Conservation (phyloP, 2,888 invertebrate genomes). For the Cetonia aurata region DNA sequence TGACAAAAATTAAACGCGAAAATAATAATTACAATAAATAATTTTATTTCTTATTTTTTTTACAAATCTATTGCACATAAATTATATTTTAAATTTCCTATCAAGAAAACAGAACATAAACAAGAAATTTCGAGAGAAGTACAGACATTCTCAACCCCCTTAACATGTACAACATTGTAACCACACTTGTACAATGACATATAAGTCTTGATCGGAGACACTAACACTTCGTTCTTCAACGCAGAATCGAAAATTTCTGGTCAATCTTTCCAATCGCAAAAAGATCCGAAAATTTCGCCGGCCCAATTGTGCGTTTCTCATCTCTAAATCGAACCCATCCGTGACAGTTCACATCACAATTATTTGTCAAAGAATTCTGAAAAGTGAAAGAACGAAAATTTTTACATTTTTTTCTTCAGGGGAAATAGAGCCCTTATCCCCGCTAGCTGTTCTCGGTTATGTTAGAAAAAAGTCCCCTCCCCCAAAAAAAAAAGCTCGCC, state of each 20-base stretch:
- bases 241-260: slow-evolving; percentile 18
- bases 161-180: neutral
- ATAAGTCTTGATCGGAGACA: neutral
- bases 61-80: slow-evolving; percentile 2
- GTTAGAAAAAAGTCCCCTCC: neutral
- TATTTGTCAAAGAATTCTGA: too few species aligned
- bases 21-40: slow-evolving; percentile 1
- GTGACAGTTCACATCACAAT: too few species aligned
- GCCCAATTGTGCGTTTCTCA: too few species aligned
- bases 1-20: neutral
- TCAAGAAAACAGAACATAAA: slow-evolving; percentile 7
- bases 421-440: neutral
- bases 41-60: neutral
- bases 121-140: neutral
- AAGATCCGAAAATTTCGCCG: slow-evolving; percentile 32
- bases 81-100: slow-evolving; percentile 5
- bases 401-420: neutral
- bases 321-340: too few species aligned
- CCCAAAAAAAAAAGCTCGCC: slow-evolving; percentile 4
- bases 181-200: neutral
- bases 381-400: too few species aligned
- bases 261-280: slow-evolving; percentile 23
- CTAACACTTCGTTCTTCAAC: neutral
- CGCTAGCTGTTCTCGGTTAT: neutral
- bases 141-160: neutral